Percentiles rank a stretch among this genome's conserved stretches.
phyloP scores from a whole-genome alignment of 2,888 invertebrate genomes.

The Hirtodrosophila trivittata region DNA sequence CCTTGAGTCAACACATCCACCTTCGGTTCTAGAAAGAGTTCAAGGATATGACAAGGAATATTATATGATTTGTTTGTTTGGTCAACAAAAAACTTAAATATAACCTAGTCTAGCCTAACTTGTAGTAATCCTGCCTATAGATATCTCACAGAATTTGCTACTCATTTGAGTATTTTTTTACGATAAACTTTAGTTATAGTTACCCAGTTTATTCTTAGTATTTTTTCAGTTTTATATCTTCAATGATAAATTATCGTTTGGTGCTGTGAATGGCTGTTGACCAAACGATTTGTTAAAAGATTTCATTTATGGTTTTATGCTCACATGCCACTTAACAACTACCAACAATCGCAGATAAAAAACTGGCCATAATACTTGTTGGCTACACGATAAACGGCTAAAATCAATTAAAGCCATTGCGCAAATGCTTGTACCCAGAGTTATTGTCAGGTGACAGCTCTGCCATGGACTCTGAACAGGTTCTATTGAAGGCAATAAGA shows the following conservation, averaged over 20 bases:
- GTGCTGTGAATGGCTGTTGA: slow-evolving; percentile 14
- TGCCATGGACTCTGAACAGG: slow-evolving; percentile 65
- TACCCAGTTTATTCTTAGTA: background rate
- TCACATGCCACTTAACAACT: slow-evolving; percentile 77
- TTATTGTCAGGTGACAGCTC: slow-evolving; percentile 59
- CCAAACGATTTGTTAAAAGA: slow-evolving; percentile 72
- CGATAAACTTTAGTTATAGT: too few relatives aligned
- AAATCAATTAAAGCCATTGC: slow-evolving; percentile 28
- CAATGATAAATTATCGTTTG: slow-evolving; percentile 13
- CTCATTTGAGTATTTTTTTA: background rate
- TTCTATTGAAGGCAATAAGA: slow-evolving; percentile 31
- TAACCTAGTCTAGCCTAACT: too few relatives aligned
- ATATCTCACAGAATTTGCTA: background rate
- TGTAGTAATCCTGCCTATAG: background rate
- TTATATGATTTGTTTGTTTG: background rate
- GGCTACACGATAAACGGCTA: slow-evolving; percentile 35
- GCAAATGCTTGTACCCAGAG: slow-evolving; percentile 10
- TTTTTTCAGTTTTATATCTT: slow-evolving; percentile 5
- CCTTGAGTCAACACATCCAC: slow-evolving; percentile 35
- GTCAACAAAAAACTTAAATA: too few relatives aligned
- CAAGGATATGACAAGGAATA: slow-evolving; percentile 1
- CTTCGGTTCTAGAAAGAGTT: slow-evolving; percentile 9
- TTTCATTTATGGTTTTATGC: slow-evolving; percentile 75
- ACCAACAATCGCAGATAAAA: slow-evolving; percentile 67
- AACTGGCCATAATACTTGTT: slow-evolving; percentile 3